Evolutionary conservation across 2,113 vertebrate genomes (phyloP), one percentile per base, ranked within the genome.

Genomic region (Pteronura brasiliensis): DNA sequence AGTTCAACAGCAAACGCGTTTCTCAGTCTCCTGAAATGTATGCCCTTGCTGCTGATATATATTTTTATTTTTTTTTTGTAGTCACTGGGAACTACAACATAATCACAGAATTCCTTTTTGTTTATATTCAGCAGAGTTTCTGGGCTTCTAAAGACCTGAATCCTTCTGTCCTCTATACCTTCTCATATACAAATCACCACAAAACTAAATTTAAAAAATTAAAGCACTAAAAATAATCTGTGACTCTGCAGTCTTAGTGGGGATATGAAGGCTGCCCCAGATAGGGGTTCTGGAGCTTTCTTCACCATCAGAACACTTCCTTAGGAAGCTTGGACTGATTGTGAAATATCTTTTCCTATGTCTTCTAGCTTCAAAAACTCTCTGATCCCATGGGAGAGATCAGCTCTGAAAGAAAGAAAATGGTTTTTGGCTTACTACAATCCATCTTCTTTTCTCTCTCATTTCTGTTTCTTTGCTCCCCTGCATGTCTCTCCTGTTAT

Each of bases 201-300:
- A 90, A 87, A 81, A 47, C 85, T 85, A 96, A 95, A 83, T 88
- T n/a, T 2, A 67, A 92, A 90, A 80, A 82, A 59, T 36, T 12
- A 11, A 25, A n/a, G 21, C 20, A 52, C 39, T 89, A 18, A 90
- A 85, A 65, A 29, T 80, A 61, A 96, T 27, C 82, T 27, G 17
- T 39, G 59, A 55, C 36, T 31, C 52, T 44, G 7, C 8, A 69
- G 61, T 9, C 49, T 83, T 74, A 59, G 29, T 10, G 14, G 80
- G 67, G 84, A 47, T 4, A 44, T 57, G 49, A 80, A 92, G 39
- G 21, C 27, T 67, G 15, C n/a, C 59, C 20, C 0, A 20, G 52
- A 23, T 31, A 57, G 14, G 12, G 14, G 3, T 61, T 44, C 29
- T 8, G 3, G 81, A 79, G 13, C 4, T 12, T 86, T 79, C 17